Percentiles rank a stretch among this genome's conserved stretches.
phyloP scores from a whole-genome alignment of 2,888 invertebrate genomes.

The Sericinus montela region DNA sequence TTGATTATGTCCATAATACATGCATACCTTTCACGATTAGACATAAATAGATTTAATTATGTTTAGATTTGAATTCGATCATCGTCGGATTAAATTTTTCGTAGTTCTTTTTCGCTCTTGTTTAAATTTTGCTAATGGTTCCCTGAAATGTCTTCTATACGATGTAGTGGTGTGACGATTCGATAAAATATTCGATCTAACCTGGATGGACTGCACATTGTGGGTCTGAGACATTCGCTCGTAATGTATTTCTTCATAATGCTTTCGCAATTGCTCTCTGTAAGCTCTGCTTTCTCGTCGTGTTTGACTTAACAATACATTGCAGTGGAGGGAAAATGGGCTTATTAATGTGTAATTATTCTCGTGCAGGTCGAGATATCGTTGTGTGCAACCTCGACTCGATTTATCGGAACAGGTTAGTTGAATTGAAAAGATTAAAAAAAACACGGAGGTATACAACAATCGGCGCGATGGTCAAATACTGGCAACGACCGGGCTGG shows the following conservation, averaged over 20 bases:
- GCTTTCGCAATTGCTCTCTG: conserved; percentile 34
- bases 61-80: conserved; percentile 14
- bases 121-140: conserved; percentile 1
- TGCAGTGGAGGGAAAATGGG: conserved; percentile 40
- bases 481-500: conserved; percentile 26
- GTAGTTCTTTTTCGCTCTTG: too few relatives aligned
- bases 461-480: conserved; percentile 32
- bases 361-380: background rate
- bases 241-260: conserved; percentile 39
- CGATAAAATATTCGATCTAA: too few relatives aligned
- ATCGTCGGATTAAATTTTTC: too few relatives aligned
- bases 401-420: conserved; percentile 14
- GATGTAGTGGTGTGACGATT: too few relatives aligned
- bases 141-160: too few relatives aligned
- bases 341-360: conserved; percentile 25
- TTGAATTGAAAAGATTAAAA: background rate
- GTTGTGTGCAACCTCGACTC: background rate
- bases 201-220: conserved; percentile 32
- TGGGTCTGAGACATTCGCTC: conserved; percentile 56
- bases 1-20: conserved; percentile 42
- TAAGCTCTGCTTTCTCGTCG: conserved; percentile 52
- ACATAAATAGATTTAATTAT: conserved; percentile 9
- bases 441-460: conserved; percentile 13
- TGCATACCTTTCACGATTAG: conserved; percentile 17
- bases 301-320: conserved; percentile 43